These are phyloP conservation scores for Drosophila elegans DNA, from an alignment of 1,140 invertebrate genomes.

Conservation along the genomic window DNA sequence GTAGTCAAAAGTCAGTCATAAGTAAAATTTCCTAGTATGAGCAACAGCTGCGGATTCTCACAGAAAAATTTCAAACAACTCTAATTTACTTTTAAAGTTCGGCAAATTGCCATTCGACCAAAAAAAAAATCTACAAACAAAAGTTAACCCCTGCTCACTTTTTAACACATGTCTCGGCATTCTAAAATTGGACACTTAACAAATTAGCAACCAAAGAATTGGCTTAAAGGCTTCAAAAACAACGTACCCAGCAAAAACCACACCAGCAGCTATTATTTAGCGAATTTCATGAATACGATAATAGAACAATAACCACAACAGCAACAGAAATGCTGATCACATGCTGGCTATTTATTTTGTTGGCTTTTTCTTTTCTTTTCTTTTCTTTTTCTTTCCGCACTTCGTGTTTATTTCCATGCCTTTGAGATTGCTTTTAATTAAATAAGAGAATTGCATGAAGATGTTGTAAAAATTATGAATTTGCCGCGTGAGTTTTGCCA, in stretches of 20 bases:
- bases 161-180: neutral
- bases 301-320: constrained; percentile 43
- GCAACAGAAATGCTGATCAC: constrained; percentile 48
- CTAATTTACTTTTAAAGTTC: neutral
- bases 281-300: constrained; percentile 61
- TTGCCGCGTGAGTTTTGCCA: constrained; percentile 33
- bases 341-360: constrained; percentile 69
- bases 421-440: constrained; percentile 51
- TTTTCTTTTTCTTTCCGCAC: constrained; percentile 3
- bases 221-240: constrained; percentile 51
- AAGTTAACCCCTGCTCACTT: neutral
- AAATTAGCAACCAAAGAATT: constrained; percentile 69
- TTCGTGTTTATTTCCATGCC: constrained; percentile 61
- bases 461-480: constrained; percentile 19
- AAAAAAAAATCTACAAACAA: constrained; percentile 2
- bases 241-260: constrained; percentile 12
- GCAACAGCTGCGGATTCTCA: constrained; percentile 41
- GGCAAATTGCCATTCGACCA: neutral
- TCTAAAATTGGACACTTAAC: constrained; percentile 55
- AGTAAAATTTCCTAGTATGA: constrained; percentile 2
- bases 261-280: constrained; percentile 43
- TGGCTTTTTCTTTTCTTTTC: constrained; percentile 10
- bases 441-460: constrained; percentile 50
- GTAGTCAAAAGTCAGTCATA: constrained; percentile 2
- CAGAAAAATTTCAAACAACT: constrained; percentile 13